Conservation (phyloP, 2,113 vertebrate species). For the Bujurquina vittata region DNA sequence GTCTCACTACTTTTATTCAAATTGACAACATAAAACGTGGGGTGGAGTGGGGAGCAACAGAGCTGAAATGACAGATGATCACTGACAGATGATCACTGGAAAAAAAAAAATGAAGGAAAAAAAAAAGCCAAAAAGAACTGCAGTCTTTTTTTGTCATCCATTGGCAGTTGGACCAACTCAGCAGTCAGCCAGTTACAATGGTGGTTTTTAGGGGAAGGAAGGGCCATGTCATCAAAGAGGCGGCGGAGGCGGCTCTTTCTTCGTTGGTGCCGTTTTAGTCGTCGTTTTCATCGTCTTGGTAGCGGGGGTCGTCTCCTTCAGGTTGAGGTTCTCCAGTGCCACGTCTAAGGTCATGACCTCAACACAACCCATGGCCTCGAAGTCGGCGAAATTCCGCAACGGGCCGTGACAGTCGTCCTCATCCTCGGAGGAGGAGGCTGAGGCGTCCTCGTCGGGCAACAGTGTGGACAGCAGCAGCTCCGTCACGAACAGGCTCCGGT, state of each 20-base stretch:
- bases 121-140: conserved; percentile 84
- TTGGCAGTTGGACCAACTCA: conserved; percentile 96
- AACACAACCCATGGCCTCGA: conserved; percentile 99
- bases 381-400: conserved; percentile 94
- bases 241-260: conserved; percentile 95
- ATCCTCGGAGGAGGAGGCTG: conserved; percentile 86
- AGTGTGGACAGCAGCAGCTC: conserved; percentile 98
- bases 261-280: conserved; percentile 82
- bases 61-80: conserved; percentile 91
- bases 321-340: conserved; percentile 99
- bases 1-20: conserved; percentile 91
- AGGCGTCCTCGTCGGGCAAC: conserved; percentile 89
- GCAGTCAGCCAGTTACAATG: conserved; percentile 73
- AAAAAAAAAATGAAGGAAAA: conserved; percentile 65
- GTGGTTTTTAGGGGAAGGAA: conserved; percentile 60
- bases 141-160: conserved; percentile 86
- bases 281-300: conserved; percentile 63
- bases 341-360: conserved; percentile 99
- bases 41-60: conserved; percentile 84
- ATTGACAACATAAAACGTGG: conserved; percentile 93
- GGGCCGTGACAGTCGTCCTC: conserved; percentile 85
- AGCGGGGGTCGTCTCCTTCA: conserved; percentile 86
- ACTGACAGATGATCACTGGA: conserved; percentile 81
- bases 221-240: conserved; percentile 96
- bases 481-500: conserved; percentile 96